These are phyloP conservation scores for Plectropomus leopardus DNA, from an alignment of 2,113 vertebrate genomes.

Conservation along the genomic window DNA sequence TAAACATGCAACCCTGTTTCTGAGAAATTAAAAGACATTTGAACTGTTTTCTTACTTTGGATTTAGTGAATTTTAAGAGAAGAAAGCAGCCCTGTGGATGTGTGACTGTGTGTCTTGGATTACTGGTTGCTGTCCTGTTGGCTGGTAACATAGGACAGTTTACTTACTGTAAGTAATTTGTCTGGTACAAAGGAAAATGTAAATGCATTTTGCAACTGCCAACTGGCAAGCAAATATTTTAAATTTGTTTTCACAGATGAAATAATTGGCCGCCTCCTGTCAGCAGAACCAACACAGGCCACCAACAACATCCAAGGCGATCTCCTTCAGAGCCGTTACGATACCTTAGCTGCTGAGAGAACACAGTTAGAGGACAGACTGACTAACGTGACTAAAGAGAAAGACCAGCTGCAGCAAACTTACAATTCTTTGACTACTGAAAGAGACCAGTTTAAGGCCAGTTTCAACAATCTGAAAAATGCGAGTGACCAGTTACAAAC, in stretches of 20 bases:
- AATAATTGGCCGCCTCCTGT: neutral
- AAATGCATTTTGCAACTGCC: neutral
- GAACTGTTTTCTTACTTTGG: neutral
- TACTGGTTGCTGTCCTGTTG: conserved; percentile 52
- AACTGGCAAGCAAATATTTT: neutral
- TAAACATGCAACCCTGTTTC: neutral
- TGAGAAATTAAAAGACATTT: too few relatives aligned
- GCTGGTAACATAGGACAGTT: conserved; percentile 53
- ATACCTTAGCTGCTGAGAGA: conserved; percentile 20
- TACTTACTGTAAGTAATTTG: conserved; percentile 48
- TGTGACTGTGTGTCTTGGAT: conserved; percentile 22
- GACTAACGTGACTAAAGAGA: conserved; percentile 17
- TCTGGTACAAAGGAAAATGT: neutral
- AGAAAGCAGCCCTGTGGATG: neutral
- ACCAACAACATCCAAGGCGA: neutral
- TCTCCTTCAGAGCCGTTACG: neutral
- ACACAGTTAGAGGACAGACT: conserved; percentile 4
- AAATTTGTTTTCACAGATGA: conserved; percentile 45
- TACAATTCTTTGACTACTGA: neutral
- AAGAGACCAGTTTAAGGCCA: neutral
- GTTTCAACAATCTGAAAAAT: neutral
- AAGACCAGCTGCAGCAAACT: neutral
- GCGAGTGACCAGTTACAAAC: neutral
- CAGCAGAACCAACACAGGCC: neutral
- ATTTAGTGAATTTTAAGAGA: conserved; percentile 8